These are phyloP conservation scores for Watsonalla cultraria DNA, from an alignment of 2,888 invertebrate genomes.

Conservation along the genomic window DNA sequence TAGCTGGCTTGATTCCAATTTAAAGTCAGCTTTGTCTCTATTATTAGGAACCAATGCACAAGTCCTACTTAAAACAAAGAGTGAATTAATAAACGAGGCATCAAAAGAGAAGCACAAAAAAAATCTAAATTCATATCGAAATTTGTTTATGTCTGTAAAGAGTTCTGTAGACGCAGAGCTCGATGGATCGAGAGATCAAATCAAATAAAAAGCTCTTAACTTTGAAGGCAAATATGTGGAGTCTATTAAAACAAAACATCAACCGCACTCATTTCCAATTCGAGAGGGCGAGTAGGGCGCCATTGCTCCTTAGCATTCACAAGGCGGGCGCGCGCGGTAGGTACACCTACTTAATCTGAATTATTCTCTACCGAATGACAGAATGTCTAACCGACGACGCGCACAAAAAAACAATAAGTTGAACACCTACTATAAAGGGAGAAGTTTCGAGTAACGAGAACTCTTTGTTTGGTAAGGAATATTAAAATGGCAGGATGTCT, in stretches of 20 bases:
- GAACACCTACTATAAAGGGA: constrained; percentile 40
- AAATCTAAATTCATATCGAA: constrained; percentile 23
- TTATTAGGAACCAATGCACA: too few relatives aligned
- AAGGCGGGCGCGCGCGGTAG: constrained; percentile 56
- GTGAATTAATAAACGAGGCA: neutral
- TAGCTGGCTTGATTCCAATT: too few relatives aligned
- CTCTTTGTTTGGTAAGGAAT: constrained; percentile 56
- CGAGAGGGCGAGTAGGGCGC: constrained; percentile 48
- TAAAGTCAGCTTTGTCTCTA: too few relatives aligned
- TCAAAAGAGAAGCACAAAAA: neutral
- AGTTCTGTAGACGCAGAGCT: constrained; percentile 23
- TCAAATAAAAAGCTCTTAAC: constrained; percentile 62
- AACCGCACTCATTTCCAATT: constrained; percentile 65
- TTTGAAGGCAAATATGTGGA: constrained; percentile 62
- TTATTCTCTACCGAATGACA: constrained; percentile 69
- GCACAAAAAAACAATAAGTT: constrained; percentile 57
- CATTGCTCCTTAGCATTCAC: constrained; percentile 56
- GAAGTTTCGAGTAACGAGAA: constrained; percentile 55
- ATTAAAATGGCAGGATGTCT: constrained; percentile 60
- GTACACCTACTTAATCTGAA: constrained; percentile 68
- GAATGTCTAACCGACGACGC: constrained; percentile 59
- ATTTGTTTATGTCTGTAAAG: constrained; percentile 6
- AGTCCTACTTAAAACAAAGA: neutral
- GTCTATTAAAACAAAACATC: constrained; percentile 71
- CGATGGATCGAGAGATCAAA: constrained; percentile 40